phyloP scores from a whole-genome alignment of 1,140 invertebrate species.

The Nasonia giraulti region DNA sequence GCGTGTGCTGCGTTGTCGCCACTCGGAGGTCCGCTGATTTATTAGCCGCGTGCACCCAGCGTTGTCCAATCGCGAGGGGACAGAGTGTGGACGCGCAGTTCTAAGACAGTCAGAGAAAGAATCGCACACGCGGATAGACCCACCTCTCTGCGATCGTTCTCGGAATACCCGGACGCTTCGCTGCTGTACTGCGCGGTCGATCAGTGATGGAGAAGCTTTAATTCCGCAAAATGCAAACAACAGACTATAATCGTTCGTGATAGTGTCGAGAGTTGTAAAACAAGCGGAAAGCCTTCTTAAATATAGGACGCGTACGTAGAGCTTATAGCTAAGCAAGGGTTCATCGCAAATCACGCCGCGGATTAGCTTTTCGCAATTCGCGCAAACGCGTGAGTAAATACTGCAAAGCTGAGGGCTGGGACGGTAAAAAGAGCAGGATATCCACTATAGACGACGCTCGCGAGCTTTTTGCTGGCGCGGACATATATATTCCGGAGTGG shows the following conservation, averaged over 20 bases:
- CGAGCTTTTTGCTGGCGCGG: slow-evolving; percentile 8
- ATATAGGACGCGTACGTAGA: slow-evolving; percentile 28
- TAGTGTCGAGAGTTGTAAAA: slow-evolving; percentile 46
- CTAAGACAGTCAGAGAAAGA: not conserved
- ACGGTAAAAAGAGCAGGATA: slow-evolving; percentile 2
- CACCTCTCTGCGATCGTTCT: not conserved
- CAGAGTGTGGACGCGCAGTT: not conserved
- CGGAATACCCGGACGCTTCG: not conserved
- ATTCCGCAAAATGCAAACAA: not conserved
- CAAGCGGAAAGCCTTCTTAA: slow-evolving; percentile 34
- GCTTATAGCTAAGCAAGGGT: slow-evolving; percentile 17
- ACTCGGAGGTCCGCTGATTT: slow-evolving; percentile 52
- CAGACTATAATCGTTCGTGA: slow-evolving; percentile 33
- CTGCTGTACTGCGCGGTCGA: not conserved
- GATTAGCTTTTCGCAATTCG: slow-evolving; percentile 35
- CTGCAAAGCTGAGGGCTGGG: not conserved
- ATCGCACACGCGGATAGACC: no score
- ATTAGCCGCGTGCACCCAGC: slow-evolving; percentile 42
- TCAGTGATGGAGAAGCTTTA: not conserved
- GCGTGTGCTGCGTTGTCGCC: slow-evolving; percentile 25
- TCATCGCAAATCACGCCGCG: slow-evolving; percentile 38
- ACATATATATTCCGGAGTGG: slow-evolving; percentile 7
- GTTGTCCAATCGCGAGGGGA: slow-evolving; percentile 22
- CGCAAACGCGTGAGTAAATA: slow-evolving; percentile 22
- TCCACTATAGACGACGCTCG: not conserved